Evolutionary conservation across 2,888 invertebrate species (phyloP), one percentile per base, ranked within the genome.

Genomic region (Nipponacmea schrenckii): DNA sequence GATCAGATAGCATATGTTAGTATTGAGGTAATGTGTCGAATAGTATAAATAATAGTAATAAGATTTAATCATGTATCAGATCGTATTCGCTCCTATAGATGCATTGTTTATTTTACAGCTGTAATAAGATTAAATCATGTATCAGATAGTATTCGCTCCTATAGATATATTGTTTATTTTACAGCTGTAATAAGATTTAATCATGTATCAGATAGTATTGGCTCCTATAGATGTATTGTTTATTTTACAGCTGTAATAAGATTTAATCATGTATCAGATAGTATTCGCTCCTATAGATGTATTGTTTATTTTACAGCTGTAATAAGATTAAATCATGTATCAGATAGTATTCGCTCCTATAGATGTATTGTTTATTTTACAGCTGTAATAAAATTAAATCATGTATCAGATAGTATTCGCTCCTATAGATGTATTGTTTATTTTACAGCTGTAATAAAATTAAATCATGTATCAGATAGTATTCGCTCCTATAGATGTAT

Each of bases 401-500:
- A 89, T 74, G 81, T 81, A 67, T 84, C 81, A 66, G 90, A 90
- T 80, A 89, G 89, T 70, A 84, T 90, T 7, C 83, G 90, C 12
- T 89, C 90, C 0, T 91, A 90, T 80, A 89, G 90, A 81, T 89
- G 90, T 79, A 89, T 91, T 65, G 20, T 26, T 56, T 62, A 44
- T 46, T 24, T 62, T 75, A 0, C 79, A 87, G 86, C 81, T 74
- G 85, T 89, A 45, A 88, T 89, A 64, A 84, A 86, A 67, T 80
- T 85, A 62, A 88, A 89, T 80, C 88, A 89, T 74, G 81, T 81
- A 67, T 84, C 81, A 65, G 90, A 90, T 80, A 89, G 89, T 70
- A 84, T 90, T 7, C 83, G 90, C 10, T 90, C 90, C 0, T 91
- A 90, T 80, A 89, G 90, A 81, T 89, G 90, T 79, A 89, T 91